These are phyloP conservation scores for Eulemur rubriventer DNA, from an alignment of 2,797 vertebrate genomes.

Conservation along the genomic window DNA sequence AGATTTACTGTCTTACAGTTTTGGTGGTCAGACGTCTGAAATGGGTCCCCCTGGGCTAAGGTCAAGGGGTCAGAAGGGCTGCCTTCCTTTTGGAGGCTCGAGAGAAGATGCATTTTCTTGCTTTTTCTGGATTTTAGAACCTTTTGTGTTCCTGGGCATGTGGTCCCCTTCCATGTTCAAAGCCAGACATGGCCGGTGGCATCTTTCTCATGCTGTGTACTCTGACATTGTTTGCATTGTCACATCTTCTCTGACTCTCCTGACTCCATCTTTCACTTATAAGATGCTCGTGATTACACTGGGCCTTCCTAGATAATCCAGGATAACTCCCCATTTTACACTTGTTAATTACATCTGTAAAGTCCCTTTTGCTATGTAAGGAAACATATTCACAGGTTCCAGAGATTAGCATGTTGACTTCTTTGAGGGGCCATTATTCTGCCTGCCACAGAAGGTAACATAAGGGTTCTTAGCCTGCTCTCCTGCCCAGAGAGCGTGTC, in stretches of 20 bases:
- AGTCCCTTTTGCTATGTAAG: neutral
- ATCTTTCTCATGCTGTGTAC: neutral
- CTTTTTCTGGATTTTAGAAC: neutral
- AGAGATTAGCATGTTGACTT: neutral
- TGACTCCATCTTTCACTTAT: neutral
- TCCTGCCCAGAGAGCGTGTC: neutral
- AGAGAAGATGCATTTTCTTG: neutral
- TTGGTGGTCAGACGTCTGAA: neutral
- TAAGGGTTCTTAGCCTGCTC: neutral
- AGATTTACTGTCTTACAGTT: neutral
- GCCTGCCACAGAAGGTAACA: neutral
- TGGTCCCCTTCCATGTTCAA: neutral
- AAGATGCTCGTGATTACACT: neutral
- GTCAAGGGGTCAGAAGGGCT: neutral
- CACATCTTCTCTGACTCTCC: neutral
- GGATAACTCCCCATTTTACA: neutral
- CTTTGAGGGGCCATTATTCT: neutral
- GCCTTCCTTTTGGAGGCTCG: neutral
- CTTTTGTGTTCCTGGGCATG: neutral
- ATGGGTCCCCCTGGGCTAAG: neutral
- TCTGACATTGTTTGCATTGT: rapidly evolving
- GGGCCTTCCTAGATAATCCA: neutral
- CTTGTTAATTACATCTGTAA: neutral
- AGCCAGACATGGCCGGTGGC: neutral
- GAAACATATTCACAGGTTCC: neutral